A percentile compares a stretch with the other conserved stretches of the same genome.
Conservation (phyloP, 2,797 vertebrate species). For the Ciconia nigra region DNA sequence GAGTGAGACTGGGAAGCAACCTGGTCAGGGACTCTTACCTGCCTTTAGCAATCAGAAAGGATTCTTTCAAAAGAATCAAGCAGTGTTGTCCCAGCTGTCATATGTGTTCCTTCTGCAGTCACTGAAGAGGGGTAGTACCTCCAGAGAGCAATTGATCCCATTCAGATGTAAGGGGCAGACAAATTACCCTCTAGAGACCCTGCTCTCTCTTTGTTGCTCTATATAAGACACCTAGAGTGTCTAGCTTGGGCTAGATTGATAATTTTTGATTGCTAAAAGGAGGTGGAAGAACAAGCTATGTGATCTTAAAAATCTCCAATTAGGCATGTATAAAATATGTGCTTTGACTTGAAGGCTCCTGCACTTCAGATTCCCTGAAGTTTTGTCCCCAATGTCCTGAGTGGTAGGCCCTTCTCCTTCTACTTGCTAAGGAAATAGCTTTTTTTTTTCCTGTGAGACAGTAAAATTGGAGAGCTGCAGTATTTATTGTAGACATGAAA, state of each 20-base stretch:
- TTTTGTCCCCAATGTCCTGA: neutral
- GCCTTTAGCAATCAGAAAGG: neutral
- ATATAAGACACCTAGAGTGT: fast-evolving
- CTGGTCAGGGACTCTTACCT: neutral
- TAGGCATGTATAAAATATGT: neutral
- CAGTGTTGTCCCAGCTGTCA: neutral
- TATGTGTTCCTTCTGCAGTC: neutral
- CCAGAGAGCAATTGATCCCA: neutral
- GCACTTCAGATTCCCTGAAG: neutral
- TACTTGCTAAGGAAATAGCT: neutral
- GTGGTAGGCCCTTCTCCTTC: neutral
- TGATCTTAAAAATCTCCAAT: neutral
- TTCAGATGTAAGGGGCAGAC: no score
- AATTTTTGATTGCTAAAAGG: neutral
- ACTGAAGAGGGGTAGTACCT: neutral
- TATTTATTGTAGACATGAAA: neutral
- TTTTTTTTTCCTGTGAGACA: neutral
- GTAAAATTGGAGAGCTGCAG: neutral
- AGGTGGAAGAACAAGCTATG: neutral
- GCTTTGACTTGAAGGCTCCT: neutral
- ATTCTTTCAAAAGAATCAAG: neutral
- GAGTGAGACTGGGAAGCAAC: neutral
- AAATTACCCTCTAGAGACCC: neutral
- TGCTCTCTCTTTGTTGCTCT: neutral
- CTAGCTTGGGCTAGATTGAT: neutral